Conservation (phyloP, 2,113 vertebrate species). For the Lophochroa leadbeateri region DNA sequence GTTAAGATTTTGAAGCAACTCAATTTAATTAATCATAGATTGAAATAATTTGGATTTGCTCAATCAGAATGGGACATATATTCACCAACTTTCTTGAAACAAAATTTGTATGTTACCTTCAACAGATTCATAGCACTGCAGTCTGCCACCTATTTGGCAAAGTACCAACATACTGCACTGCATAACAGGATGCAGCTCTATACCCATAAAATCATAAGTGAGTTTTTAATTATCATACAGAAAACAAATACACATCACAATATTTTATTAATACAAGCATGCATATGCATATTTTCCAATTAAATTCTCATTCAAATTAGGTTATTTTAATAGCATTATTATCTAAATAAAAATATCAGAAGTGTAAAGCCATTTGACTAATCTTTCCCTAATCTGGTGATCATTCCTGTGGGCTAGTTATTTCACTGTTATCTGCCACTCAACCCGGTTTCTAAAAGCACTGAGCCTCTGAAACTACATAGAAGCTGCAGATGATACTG, state of each 20-base stretch:
- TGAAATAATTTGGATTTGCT: neutral
- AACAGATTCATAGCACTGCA: neutral
- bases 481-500: neutral
- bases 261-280: neutral
- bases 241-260: neutral
- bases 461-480: neutral
- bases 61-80: neutral
- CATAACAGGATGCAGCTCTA: neutral
- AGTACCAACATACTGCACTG: neutral
- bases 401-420: neutral
- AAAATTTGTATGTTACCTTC: neutral
- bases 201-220: neutral
- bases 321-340: neutral
- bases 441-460: slow-evolving; percentile 10
- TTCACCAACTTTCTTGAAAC: neutral
- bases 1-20: neutral
- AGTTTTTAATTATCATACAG: neutral
- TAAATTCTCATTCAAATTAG: neutral
- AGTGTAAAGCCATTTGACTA: neutral
- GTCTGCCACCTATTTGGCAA: neutral
- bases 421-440: neutral
- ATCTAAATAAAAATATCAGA: neutral
- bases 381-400: neutral
- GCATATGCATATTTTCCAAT: neutral
- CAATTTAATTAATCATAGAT: slow-evolving; percentile 1